Percentiles rank a stretch among this genome's conserved stretches.
phyloP scores from a whole-genome alignment of 1,140 invertebrate genomes.

The Pentalonia nigronervosa region DNA sequence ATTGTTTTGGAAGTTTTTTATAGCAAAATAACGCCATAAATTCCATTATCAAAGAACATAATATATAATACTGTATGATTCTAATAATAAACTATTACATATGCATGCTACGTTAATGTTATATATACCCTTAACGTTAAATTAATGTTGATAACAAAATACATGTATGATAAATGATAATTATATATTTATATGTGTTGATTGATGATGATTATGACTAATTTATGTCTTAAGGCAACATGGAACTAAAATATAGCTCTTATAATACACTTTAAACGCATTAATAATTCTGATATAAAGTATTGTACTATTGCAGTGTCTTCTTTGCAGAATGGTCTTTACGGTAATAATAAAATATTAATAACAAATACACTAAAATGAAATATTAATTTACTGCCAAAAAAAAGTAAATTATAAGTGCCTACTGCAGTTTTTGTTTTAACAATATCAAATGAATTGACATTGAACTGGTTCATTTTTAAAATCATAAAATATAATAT shows the following conservation, averaged over 20 bases:
- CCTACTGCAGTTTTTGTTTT: neutral
- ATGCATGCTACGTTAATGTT: neutral
- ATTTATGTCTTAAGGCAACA: neutral
- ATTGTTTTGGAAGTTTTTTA: neutral
- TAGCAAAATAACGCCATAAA: neutral
- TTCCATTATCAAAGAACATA: neutral
- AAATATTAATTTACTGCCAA: neutral
- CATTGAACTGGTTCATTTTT: neutral
- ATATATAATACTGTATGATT: neutral
- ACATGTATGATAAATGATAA: constrained; percentile 23
- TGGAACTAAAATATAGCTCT: neutral
- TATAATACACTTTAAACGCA: neutral
- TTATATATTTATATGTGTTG: constrained; percentile 13
- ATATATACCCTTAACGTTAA: neutral
- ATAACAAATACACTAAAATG: neutral
- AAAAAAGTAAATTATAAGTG: neutral
- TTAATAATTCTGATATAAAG: neutral
- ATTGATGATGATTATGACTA: neutral
- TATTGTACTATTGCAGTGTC: neutral
- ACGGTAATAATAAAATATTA: neutral
- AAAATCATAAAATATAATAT: too few relatives aligned
- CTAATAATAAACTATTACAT: neutral
- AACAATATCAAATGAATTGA: neutral
- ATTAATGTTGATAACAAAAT: neutral
- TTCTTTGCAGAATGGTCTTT: neutral